Evolutionary conservation across 2,888 invertebrate genomes (phyloP).

Genomic region (Eudemis profundana): DNA sequence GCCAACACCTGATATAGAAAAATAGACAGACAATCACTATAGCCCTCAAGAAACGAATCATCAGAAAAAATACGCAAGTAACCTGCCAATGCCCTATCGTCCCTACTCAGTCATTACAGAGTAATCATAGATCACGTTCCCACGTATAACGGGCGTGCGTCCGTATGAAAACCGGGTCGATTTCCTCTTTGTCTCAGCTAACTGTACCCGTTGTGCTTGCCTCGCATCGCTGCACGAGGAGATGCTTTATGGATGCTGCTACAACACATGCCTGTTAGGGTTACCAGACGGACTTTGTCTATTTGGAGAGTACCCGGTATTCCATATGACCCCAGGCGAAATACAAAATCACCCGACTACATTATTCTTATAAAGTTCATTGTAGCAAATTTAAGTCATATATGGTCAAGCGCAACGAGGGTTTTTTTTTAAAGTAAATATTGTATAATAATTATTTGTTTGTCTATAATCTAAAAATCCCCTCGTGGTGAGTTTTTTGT

Average conservation of each 20-base stretch:
- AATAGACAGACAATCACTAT: background rate
- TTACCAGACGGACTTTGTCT: too few species aligned
- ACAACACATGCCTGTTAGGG: background rate
- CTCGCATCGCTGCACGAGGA: conserved; percentile 25
- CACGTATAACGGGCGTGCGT: conserved; percentile 35
- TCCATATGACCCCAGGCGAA: too few species aligned
- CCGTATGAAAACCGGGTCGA: conserved; percentile 41
- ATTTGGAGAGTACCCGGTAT: too few species aligned
- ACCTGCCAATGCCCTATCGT: conserved; percentile 7
- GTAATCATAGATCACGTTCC: conserved; percentile 40
- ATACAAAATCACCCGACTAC: too few species aligned
- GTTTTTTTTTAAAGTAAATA: too few species aligned
- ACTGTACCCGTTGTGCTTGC: conserved; percentile 33
- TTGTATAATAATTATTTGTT: too few species aligned
- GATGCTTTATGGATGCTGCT: conserved; percentile 20
- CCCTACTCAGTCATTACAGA: conserved; percentile 31
- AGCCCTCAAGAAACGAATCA: background rate
- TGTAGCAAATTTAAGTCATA: too few species aligned
- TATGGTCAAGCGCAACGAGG: too few species aligned
- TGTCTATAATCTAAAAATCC: too few species aligned
- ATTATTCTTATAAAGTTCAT: too few species aligned
- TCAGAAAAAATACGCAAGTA: background rate
- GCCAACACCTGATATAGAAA: too few species aligned
- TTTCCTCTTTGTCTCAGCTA: conserved; percentile 41
- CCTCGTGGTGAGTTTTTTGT: too few species aligned